These are phyloP conservation scores for Caretta caretta DNA, from an alignment of 2,113 vertebrate species.

Conservation along the genomic window DNA sequence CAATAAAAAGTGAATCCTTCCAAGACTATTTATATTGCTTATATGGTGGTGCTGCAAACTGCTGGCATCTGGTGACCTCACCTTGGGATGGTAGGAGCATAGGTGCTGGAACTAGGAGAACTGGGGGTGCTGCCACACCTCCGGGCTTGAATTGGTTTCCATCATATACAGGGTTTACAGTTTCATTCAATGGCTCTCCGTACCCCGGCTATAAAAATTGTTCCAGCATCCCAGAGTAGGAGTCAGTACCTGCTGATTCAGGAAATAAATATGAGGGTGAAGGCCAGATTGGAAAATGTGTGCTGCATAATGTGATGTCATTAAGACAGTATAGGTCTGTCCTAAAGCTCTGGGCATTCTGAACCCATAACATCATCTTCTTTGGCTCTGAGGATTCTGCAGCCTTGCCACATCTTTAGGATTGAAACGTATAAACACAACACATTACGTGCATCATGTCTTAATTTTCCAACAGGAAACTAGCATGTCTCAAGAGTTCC, in stretches of 20 bases:
- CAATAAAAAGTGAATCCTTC: neutral
- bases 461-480: neutral
- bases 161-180: too few species aligned
- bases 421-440: neutral
- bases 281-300: constrained; percentile 14
- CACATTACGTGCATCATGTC: neutral
- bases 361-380: neutral
- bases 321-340: neutral
- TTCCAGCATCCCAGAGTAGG: neutral
- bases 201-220: too few species aligned
- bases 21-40: constrained; percentile 4
- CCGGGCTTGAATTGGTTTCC: too few species aligned
- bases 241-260: neutral
- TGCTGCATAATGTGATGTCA: neutral
- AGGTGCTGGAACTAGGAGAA: too few species aligned
- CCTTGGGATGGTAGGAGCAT: neutral
- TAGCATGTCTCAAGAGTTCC: neutral
- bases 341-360: neutral
- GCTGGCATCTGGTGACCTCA: constrained; percentile 38
- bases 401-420: neutral
- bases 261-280: constrained; percentile 1
- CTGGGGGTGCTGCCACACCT: too few species aligned
- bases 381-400: neutral
- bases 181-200: too few species aligned
- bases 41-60: neutral